Conservation (phyloP, 1,140 invertebrate species). For the Yoshiicerus persimilis region DNA sequence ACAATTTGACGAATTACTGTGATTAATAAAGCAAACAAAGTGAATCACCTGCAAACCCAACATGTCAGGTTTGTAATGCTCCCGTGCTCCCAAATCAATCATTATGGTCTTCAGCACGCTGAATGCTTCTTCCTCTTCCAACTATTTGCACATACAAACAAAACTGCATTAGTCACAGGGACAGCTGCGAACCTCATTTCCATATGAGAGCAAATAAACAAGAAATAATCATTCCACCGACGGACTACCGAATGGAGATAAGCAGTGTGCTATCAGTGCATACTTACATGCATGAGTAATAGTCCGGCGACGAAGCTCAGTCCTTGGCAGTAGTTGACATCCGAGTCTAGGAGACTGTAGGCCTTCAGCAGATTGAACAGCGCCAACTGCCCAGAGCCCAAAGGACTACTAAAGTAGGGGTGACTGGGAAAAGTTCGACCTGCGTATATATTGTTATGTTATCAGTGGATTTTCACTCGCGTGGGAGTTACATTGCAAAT, state of each 20-base stretch:
- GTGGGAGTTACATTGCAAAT: background rate
- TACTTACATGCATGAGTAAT: constrained; percentile 84
- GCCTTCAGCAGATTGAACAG: constrained; percentile 94
- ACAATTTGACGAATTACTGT: too few relatives aligned
- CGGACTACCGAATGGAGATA: background rate
- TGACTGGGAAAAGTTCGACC: constrained; percentile 93
- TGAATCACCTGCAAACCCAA: constrained; percentile 74
- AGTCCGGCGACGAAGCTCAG: constrained; percentile 93
- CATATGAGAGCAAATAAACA: background rate
- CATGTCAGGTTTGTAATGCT: constrained; percentile 92
- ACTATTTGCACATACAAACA: constrained; percentile 58
- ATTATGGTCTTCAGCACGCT: constrained; percentile 84
- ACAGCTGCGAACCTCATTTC: background rate
- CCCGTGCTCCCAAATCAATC: constrained; percentile 81
- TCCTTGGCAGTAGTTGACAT: constrained; percentile 95
- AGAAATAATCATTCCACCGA: background rate
- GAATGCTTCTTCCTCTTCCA: constrained; percentile 87
- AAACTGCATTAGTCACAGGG: background rate
- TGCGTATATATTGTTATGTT: constrained; percentile 52
- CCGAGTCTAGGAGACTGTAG: constrained; percentile 88
- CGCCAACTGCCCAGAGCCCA: constrained; percentile 87
- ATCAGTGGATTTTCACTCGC: too few relatives aligned
- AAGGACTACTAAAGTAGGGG: constrained; percentile 81
- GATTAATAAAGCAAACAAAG: background rate
- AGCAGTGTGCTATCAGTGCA: background rate